Percentiles rank a stretch among this genome's conserved stretches.
These are phyloP conservation scores for Cervus canadensis DNA, from an alignment of 2,113 vertebrate genomes.

Conservation along the genomic window DNA sequence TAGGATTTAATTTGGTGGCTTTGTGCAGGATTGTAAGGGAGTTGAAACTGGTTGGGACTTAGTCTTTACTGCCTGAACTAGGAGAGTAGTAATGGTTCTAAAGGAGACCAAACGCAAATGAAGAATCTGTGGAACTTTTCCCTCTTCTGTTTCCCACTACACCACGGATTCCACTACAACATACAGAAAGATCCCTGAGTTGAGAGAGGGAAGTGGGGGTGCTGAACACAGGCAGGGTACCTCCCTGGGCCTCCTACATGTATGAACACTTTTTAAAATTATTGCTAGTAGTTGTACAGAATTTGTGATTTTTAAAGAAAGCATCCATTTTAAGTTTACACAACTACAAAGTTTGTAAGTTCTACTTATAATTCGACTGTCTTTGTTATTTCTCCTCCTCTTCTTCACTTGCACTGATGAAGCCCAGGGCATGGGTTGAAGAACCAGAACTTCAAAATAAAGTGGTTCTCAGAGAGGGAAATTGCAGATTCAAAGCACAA, in stretches of 20 bases:
- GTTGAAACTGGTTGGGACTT: background rate
- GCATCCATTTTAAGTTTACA: background rate
- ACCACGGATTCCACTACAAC: background rate
- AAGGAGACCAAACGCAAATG: background rate
- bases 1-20: constrained; percentile 2
- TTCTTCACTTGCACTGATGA: background rate
- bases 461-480: constrained; percentile 3
- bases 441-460: background rate
- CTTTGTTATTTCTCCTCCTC: background rate
- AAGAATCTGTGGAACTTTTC: constrained; percentile 14
- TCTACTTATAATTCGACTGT: background rate
- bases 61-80: background rate
- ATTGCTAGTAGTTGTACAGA: background rate
- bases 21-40: background rate
- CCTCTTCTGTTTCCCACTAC: background rate
- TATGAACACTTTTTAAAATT: background rate
- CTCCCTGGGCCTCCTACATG: background rate
- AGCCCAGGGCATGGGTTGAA: background rate
- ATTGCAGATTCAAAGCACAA: background rate
- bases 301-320: constrained; percentile 30
- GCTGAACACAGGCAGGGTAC: background rate
- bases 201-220: background rate
- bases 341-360: background rate
- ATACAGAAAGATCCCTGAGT: background rate
- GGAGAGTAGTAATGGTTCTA: background rate